Conservation (phyloP, 2,888 invertebrate species). For the Branchinecta sandiegonensis region DNA sequence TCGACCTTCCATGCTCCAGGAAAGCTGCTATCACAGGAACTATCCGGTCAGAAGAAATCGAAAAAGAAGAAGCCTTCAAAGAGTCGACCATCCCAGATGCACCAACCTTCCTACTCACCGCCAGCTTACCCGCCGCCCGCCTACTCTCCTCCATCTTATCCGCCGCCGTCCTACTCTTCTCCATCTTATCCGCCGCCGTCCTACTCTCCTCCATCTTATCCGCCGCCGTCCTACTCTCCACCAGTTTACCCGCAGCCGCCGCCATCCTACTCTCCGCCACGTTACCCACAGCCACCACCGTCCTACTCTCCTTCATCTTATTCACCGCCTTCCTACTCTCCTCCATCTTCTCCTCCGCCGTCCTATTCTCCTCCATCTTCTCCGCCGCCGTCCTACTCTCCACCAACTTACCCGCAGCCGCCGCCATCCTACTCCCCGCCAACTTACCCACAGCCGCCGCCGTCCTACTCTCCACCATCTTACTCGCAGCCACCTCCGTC, state of each 20-base stretch:
- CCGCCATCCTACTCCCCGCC: background rate
- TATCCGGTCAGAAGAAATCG: background rate
- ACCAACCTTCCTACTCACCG: background rate
- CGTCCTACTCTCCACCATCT: background rate
- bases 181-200: background rate
- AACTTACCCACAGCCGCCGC: background rate
- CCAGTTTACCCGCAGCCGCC: background rate
- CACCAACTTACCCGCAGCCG: background rate
- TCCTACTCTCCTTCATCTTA: background rate
- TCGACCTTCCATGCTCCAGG: constrained; percentile 12
- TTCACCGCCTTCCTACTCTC: background rate
- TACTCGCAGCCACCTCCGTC: background rate
- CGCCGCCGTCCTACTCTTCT: background rate
- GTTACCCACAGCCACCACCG: background rate
- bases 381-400: constrained; percentile 1
- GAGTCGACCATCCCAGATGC: background rate
- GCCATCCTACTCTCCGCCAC: background rate
- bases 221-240: background rate
- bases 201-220: background rate
- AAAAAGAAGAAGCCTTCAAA: background rate
- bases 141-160: background rate
- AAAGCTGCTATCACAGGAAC: background rate
- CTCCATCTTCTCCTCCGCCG: background rate
- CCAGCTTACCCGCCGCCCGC: background rate
- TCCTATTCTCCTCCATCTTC: background rate